Base-by-base conservation (phyloP, 2,888 invertebrate species). In the Platypus cylindrus region DNA sequence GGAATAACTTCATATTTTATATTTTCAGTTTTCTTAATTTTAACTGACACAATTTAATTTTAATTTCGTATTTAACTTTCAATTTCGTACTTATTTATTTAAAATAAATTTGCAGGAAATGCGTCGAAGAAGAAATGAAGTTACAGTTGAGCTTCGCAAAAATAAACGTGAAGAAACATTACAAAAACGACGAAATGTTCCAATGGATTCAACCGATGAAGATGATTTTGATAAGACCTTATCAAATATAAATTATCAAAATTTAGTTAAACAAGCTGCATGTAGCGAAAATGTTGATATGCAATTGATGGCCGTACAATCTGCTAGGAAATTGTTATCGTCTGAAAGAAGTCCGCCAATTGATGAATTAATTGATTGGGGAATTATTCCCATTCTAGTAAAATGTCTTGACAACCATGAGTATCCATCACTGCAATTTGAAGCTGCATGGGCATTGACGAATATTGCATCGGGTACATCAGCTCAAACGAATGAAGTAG, bases 341-440 rank as follows among this genome's bases (percentile, higher is more conserved):
- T 93, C 93, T 45, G 97, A 98, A 63, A 79, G 90, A 53, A 97
- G 97, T 70, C 98, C 98, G 47, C 97, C 98, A 14, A 97, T 98
- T 53, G 93, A 98, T 67, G 85, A 86, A 44, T 70, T 98, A 46
- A 97, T 98, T 51, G 70, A 77, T 27, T 86, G 87, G 59, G 93
- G 93, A 47, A 94, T 98, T 56, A 72, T 98, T 49, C 95, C 97
- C 30, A 84, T 94, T 52, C 73, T 98, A 51, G 61, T 63, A 12
- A 52, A 75, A 47, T 97, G 95, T 66, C 72, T 98, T 46, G 76
- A 82, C 47, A 74, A 81, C 51, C 75, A 83, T 51, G 85, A 90
- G 58, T 83, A 83, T 58, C 85, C 91, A 31, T 75, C 83, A 46
- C 67, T 95, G 50, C 94, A 95, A 62, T 95, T 95, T 59, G 95